Conservation (phyloP, 2,888 invertebrate genomes). For the Acrocera orbiculus region DNA sequence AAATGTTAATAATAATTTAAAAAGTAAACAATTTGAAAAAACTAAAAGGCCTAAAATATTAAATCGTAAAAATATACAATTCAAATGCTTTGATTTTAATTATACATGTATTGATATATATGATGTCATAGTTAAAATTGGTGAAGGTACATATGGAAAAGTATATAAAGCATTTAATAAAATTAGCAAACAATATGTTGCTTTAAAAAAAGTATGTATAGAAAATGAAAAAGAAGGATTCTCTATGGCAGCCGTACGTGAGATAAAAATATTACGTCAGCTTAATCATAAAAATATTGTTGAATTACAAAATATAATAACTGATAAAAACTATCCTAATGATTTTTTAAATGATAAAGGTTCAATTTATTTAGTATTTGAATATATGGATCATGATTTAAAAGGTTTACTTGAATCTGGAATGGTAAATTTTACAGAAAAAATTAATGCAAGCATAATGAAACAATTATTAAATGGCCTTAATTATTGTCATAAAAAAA, state of each 20-base stretch:
- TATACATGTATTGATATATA: constrained; percentile 93
- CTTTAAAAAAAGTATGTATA: constrained; percentile 82
- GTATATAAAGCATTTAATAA: constrained; percentile 72
- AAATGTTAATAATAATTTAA: too few relatives aligned
- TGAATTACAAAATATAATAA: constrained; percentile 91
- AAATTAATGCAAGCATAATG: constrained; percentile 96
- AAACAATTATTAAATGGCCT: constrained; percentile 89
- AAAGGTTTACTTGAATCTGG: constrained; percentile 97
- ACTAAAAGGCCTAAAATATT: constrained; percentile 70
- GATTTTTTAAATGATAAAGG: constrained; percentile 93
- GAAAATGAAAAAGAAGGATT: constrained; percentile 99
- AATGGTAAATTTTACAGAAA: constrained; percentile 87
- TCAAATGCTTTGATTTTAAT: constrained; percentile 65
- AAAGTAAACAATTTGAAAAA: too few relatives aligned
- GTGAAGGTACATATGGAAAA: constrained; percentile 98
- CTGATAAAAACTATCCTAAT: constrained; percentile 91
- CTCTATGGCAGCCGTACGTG: constrained; percentile 85
- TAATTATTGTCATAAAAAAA: constrained; percentile 93
- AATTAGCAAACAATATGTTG: constrained; percentile 54
- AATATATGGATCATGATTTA: constrained; percentile 99
- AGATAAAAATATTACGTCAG: constrained; percentile 95
- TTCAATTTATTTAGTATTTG: constrained; percentile 97
- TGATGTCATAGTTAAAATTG: constrained; percentile 90
- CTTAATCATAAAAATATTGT: constrained; percentile 96
- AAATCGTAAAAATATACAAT: constrained; percentile 57